These are phyloP conservation scores for Xiphydria camelus DNA, from an alignment of 2,888 invertebrate genomes.

Conservation along the genomic window DNA sequence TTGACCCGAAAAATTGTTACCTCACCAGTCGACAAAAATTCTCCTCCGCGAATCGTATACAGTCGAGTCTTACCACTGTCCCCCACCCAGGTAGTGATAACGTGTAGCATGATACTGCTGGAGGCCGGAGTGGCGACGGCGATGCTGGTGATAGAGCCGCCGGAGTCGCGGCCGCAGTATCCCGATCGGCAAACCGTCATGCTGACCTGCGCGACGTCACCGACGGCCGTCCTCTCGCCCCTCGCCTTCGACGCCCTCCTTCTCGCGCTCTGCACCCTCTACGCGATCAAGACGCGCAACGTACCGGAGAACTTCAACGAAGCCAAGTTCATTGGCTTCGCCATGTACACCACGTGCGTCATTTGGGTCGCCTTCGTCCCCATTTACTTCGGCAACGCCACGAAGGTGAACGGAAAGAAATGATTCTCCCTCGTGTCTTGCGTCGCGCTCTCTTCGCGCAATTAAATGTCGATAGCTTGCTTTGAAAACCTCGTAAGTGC, in stretches of 20 bases:
- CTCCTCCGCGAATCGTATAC: too few relatives aligned
- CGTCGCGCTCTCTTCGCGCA: neutral
- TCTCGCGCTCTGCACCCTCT: slow-evolving; percentile 73
- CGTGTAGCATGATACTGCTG: slow-evolving; percentile 67
- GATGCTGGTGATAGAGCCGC: slow-evolving; percentile 66
- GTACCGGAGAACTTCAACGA: slow-evolving; percentile 85
- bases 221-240: slow-evolving; percentile 65
- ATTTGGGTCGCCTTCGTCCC: slow-evolving; percentile 80
- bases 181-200: slow-evolving; percentile 61
- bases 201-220: slow-evolving; percentile 67
- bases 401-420: too few relatives aligned
- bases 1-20: too few relatives aligned
- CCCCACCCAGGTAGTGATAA: slow-evolving; percentile 64
- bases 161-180: slow-evolving; percentile 63
- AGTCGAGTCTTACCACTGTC: neutral
- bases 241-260: slow-evolving; percentile 73
- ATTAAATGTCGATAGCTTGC: too few relatives aligned
- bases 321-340: slow-evolving; percentile 74
- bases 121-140: slow-evolving; percentile 68
- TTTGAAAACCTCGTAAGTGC: too few relatives aligned
- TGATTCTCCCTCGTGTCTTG: slow-evolving; percentile 38
- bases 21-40: too few relatives aligned
- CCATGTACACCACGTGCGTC: slow-evolving; percentile 79
- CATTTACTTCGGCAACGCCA: slow-evolving; percentile 73
- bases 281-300: slow-evolving; percentile 77